phyloP scores from a whole-genome alignment of 1,140 invertebrate genomes.

The Lordiphosa mommai region DNA sequence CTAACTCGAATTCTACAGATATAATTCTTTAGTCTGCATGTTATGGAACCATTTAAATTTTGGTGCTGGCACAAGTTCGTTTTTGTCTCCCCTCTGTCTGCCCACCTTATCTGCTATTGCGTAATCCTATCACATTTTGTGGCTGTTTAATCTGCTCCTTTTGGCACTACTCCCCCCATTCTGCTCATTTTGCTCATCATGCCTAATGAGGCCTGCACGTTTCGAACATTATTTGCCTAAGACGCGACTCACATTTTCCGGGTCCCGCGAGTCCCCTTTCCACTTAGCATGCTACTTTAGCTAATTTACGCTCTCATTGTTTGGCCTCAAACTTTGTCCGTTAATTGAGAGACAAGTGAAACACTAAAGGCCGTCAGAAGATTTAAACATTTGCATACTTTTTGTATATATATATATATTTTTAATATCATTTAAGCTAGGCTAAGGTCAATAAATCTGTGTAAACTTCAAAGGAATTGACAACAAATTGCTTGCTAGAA shows the following conservation, averaged over 20 bases:
- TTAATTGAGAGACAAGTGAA: constrained; percentile 10
- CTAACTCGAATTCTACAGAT: too few relatives aligned
- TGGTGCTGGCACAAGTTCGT: not conserved
- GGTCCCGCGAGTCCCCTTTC: constrained; percentile 4
- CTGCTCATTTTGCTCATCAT: not conserved
- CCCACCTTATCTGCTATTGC: constrained; percentile 32
- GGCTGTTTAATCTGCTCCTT: constrained; percentile 14
- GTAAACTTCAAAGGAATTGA: constrained; percentile 27
- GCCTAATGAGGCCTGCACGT: constrained; percentile 50
- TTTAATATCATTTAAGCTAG: too few relatives aligned
- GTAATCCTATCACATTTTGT: constrained; percentile 34
- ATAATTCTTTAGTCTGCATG: too few relatives aligned
- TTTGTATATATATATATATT: not conserved
- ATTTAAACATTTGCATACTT: not conserved
- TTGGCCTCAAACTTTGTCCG: constrained; percentile 3
- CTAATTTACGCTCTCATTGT: constrained; percentile 7
- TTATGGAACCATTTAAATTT: constrained; percentile 1
- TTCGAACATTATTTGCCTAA: constrained; percentile 43
- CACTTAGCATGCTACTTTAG: constrained; percentile 6
- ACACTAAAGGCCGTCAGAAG: not conserved
- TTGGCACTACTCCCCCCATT: not conserved
- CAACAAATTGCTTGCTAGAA: too few relatives aligned
- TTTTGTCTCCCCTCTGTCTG: too few relatives aligned
- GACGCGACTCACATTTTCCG: not conserved
- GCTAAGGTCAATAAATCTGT: too few relatives aligned